These are phyloP conservation scores for Pagrus major DNA, from an alignment of 2,113 vertebrate species.

Conservation along the genomic window DNA sequence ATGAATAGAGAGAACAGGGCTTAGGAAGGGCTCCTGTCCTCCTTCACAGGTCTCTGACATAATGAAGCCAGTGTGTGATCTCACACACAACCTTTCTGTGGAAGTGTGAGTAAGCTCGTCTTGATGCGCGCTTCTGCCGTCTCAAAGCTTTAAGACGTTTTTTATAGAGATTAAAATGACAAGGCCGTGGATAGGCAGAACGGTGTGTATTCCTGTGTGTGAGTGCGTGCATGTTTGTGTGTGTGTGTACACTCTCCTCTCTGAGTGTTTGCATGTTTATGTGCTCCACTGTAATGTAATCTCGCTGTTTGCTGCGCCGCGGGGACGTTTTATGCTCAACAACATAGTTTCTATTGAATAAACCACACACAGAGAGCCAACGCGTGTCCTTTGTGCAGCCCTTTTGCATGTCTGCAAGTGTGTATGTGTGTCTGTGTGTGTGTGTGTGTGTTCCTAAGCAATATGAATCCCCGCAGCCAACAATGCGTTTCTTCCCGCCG, in stretches of 20 bases:
- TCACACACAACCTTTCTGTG: conserved; percentile 33
- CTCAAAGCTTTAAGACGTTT: conserved; percentile 36
- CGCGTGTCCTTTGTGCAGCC: conserved; percentile 53
- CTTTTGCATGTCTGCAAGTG: conserved; percentile 39
- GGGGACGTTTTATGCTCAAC: conserved; percentile 55
- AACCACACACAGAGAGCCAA: conserved; percentile 48
- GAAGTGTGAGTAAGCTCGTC: conserved; percentile 35
- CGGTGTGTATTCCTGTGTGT: conserved; percentile 16
- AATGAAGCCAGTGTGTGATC: conserved; percentile 69
- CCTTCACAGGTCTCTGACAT: conserved; percentile 65
- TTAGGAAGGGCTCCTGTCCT: conserved; percentile 57
- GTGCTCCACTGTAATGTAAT: conserved; percentile 59
- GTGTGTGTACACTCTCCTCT: conserved; percentile 23
- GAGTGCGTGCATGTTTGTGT: conserved; percentile 3
- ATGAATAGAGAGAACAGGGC: conserved; percentile 64
- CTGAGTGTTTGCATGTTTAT: conserved; percentile 73
- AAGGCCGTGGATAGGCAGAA: conserved; percentile 51
- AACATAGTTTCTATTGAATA: conserved; percentile 60
- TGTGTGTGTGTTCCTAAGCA: conserved; percentile 43
- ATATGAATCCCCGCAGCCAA: conserved; percentile 53
- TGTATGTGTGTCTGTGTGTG: conserved; percentile 25
- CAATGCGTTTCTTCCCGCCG: conserved; percentile 39
- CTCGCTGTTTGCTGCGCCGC: conserved; percentile 36
- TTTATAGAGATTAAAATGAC: conserved; percentile 66
- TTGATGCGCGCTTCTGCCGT: conserved; percentile 17